Base-by-base conservation (phyloP, 2,113 vertebrate species). In the Nesospiza acunhae region DNA sequence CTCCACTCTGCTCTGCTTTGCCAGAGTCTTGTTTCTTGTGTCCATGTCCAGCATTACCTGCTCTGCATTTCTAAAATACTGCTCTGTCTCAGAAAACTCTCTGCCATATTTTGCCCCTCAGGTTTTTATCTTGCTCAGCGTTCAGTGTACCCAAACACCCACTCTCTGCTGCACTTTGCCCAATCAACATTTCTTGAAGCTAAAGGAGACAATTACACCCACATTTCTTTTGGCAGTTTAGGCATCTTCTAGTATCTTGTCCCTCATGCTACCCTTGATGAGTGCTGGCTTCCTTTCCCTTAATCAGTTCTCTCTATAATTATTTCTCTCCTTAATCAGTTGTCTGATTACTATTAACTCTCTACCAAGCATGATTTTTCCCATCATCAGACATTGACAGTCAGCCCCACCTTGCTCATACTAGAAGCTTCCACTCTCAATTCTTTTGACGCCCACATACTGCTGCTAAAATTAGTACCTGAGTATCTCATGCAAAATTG, bases 261-360 rank as follows among this genome's bases (percentile, higher is more conserved):
- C 50, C 93, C 42, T 91, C 67, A 37, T 2, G 1, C 26, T 79
- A 53, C 13, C 49, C 47, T 91, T 93, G 78, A 96, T 90, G 87
- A 94, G 8, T 53, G 15, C 42, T 94, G 74, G 22, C 67, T 96
- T 95, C 82, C 62, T 90, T 73, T 93, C 62, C n/a, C 49, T 76
- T 90, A 87, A 93, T 95, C 82, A 95, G n/a, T 74, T 91, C 37
- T 75, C 56, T 72, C 31, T 2, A 1, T 78, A 95, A 93, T 94
- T 91, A 89, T 82, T 89, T 89, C 39, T 93, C 19, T 87, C 56
- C 35, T 78, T 91, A 93, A 96, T 96, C 85, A 96, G 63, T 72
- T 91, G 58, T 64, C 78, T 96, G 94, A 94, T 96, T 96, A 79
- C 28, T 90, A n/a, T 89, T 93, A 33, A 18, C 41, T 81, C 31